Percentiles rank a stretch among this genome's conserved stretches.
Conservation (phyloP, 2,888 invertebrate species). For the Ryuthela nishihirai region DNA sequence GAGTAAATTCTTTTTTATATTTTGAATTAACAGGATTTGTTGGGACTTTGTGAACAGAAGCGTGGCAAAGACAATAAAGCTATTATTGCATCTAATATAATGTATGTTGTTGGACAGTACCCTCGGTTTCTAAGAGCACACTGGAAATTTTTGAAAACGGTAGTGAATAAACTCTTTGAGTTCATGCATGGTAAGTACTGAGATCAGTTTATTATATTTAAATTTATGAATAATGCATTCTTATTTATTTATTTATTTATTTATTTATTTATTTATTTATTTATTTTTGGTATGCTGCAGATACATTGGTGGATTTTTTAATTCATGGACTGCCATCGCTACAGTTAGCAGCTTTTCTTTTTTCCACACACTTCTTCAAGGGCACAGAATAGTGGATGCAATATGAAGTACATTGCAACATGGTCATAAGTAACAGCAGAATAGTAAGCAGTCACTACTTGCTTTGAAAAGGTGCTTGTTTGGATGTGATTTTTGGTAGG, state of each 20-base stretch:
- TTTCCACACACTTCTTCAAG: too few relatives aligned
- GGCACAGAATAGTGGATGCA: too few relatives aligned
- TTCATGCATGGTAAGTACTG: constrained; percentile 83
- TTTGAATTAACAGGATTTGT: constrained; percentile 66
- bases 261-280: neutral
- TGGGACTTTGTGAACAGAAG: constrained; percentile 97
- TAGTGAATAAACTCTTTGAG: constrained; percentile 99
- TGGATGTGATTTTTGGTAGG: too few relatives aligned
- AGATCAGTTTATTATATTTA: neutral
- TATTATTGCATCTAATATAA: constrained; percentile 99
- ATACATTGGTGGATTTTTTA: too few relatives aligned
- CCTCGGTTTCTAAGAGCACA: constrained; percentile 97
- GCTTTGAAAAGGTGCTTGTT: too few relatives aligned
- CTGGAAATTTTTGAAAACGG: constrained; percentile 99
- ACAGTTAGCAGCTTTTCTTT: too few relatives aligned
- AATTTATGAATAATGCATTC: neutral
- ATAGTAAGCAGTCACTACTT: too few relatives aligned
- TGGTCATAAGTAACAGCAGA: too few relatives aligned
- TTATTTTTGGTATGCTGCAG: neutral
- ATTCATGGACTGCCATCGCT: too few relatives aligned
- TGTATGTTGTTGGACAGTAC: constrained; percentile 99
- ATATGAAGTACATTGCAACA: too few relatives aligned
- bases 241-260: constrained; percentile 45
- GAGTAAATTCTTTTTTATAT: too few relatives aligned
- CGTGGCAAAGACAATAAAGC: constrained; percentile 99